Evolutionary conservation across 2,797 vertebrate genomes (phyloP), one percentile per base, ranked within the genome.

Genomic region (Arrhamphus sclerolepis): DNA sequence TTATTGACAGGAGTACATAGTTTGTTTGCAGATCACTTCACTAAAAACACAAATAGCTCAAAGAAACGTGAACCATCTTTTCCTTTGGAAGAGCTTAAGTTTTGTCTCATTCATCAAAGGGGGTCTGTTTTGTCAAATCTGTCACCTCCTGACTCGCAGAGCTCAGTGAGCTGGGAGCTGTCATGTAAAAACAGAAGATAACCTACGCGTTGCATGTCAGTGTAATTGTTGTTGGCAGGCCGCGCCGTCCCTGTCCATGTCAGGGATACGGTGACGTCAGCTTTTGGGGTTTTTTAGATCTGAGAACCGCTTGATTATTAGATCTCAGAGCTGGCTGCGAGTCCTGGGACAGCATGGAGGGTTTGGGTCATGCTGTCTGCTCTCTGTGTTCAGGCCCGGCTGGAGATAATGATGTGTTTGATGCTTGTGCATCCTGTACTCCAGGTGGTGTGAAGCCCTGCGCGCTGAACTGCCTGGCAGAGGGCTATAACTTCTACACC

Each of bases 401-500:
- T 38, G 9, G 3, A 46, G 57, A 41, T 81, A 70, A 83, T 40
- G 4, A 48, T 48, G 40, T 31, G 48, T 61, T 66, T 1, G 8
- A 20, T 61, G 34, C 70, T 9, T 81, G 40, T 18, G 29, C 84
- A 61, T 42, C 56, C 20, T 92, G 69, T 74, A 64, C 84, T 42
- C 75, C 87, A 98, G 97, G 97, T 92, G 97, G 97, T 21, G 97
- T 98, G 72, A 98, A 99, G 87, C 94, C 95, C n/a, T 99, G 97
- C 77, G 96, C 97, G 4, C 89, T 99, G 66, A 98, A 98, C 93
- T 99, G 97, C 89, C 87, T 99, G 92, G 97, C 97, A 22, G 97
- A 99, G 89, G 97, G 97, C 65, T 99, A 98, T 54, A 99, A 98
- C 92, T 99, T 99, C 93, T 99, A 99, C 90, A 99, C 97, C 1